Conservation (phyloP, 2,797 vertebrate genomes). For the Babyrousa celebensis region DNA sequence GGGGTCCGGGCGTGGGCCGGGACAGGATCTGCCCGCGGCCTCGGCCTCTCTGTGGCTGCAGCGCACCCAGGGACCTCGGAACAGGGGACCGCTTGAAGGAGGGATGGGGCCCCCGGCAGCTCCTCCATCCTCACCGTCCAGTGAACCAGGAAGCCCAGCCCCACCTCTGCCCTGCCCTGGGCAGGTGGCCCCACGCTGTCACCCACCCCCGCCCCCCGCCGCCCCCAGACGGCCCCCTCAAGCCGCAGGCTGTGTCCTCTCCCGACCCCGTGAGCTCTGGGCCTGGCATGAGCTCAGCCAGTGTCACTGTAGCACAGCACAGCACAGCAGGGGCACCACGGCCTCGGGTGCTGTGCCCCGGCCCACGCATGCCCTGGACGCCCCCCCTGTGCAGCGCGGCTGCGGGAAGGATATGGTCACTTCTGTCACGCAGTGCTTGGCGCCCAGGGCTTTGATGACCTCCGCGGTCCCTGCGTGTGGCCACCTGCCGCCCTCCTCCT, state of each 20-base stretch:
- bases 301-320: too few species aligned
- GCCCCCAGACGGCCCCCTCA: fast-evolving
- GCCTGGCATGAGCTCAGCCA: neutral
- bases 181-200: neutral
- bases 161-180: fast-evolving
- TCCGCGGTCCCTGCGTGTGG: slow-evolving; percentile 93
- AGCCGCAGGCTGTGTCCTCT: too few species aligned
- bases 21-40: neutral
- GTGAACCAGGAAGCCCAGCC: too few species aligned
- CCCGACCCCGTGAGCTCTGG: fast-evolving
- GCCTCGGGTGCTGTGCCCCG: fast-evolving
- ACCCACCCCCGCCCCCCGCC: too few species aligned
- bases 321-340: fast-evolving
- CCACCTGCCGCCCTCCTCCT: slow-evolving; percentile 94
- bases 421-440: slow-evolving; percentile 92
- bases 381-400: fast-evolving
- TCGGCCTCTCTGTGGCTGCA: fast-evolving
- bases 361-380: neutral
- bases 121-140: fast-evolving
- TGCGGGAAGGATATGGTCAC: slow-evolving; percentile 94
- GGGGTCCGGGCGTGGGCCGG: neutral
- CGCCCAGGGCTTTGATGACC: slow-evolving; percentile 94
- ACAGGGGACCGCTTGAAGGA: neutral
- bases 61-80: too few species aligned
- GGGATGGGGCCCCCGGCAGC: neutral